Evolutionary conservation across 1,140 invertebrate genomes (phyloP).

Genomic region (Araneus ventricosus): DNA sequence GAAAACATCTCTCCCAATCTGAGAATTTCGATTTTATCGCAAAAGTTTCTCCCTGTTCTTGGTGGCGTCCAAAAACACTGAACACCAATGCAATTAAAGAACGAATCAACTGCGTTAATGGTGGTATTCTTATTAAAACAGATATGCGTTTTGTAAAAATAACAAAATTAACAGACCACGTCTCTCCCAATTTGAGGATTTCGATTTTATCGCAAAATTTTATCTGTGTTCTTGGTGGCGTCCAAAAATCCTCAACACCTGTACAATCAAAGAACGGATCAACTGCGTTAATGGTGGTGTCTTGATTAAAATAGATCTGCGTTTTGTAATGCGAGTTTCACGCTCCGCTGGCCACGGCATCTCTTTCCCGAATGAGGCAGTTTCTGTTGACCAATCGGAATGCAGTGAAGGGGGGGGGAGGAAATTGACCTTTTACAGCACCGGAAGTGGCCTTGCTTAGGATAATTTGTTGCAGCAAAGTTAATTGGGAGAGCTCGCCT

Average conservation of each 20-base stretch:
- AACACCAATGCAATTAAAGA: no score
- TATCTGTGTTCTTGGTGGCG: no score
- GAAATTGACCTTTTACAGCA: background rate
- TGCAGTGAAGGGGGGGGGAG: background rate
- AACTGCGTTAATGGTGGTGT: background rate
- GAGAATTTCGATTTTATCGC: no score
- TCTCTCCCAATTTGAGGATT: no score
- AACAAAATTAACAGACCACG: no score
- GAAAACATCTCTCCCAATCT: no score
- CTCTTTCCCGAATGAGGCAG: background rate
- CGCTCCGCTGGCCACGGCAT: background rate
- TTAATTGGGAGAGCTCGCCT: background rate
- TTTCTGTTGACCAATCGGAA: background rate
- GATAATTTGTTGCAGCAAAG: background rate
- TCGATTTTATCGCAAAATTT: no score
- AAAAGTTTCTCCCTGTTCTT: no score
- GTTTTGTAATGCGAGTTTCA: background rate
- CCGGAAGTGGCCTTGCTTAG: background rate
- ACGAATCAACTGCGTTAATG: background rate
- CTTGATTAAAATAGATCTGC: background rate
- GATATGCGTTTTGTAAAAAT: no score
- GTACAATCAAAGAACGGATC: no score
- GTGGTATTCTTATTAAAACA: background rate
- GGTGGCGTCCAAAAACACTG: no score
- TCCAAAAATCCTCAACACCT: no score